Evolutionary conservation across 2,888 invertebrate genomes (phyloP).

Genomic region (Philopedon plagiatum): DNA sequence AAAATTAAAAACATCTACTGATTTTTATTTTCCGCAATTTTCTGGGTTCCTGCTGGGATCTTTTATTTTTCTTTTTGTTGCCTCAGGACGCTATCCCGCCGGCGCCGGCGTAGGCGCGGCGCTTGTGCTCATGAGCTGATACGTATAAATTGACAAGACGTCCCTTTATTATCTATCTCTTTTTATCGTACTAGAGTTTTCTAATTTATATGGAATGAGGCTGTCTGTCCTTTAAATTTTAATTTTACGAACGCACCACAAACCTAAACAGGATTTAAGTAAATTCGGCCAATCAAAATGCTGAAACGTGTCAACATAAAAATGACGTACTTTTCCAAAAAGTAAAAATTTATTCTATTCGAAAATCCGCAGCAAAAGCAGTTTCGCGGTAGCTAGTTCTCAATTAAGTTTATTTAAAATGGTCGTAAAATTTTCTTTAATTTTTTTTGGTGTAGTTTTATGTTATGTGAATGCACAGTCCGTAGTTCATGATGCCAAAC

Average conservation of each 20-base stretch:
- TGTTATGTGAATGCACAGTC: slow-evolving; percentile 49
- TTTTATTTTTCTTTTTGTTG: not conserved
- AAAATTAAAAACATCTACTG: no score
- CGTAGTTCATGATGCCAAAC: slow-evolving; percentile 58
- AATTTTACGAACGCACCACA: not conserved
- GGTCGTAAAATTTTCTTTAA: slow-evolving; percentile 6
- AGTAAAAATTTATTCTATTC: not conserved
- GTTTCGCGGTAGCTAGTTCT: slow-evolving; percentile 15
- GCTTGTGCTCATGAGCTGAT: not conserved
- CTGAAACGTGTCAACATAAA: slow-evolving; percentile 58
- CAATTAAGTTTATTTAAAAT: slow-evolving; percentile 33
- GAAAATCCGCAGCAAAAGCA: slow-evolving; percentile 24
- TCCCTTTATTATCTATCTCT: not conserved
- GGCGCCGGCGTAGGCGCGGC: not conserved
- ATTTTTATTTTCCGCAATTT: no score
- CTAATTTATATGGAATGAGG: not conserved
- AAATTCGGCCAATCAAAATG: slow-evolving; percentile 54
- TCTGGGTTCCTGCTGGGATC: no score
- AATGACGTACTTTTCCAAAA: slow-evolving; percentile 40
- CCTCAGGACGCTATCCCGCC: not conserved
- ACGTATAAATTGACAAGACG: not conserved
- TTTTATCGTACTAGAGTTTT: not conserved
- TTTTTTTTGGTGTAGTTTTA: slow-evolving; percentile 9
- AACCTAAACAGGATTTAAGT: not conserved
- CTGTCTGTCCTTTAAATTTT: not conserved